A percentile compares a stretch with the other conserved stretches of the same genome.
phyloP scores from a whole-genome alignment of 1,140 invertebrate genomes.

The Pectinophora gossypiella region DNA sequence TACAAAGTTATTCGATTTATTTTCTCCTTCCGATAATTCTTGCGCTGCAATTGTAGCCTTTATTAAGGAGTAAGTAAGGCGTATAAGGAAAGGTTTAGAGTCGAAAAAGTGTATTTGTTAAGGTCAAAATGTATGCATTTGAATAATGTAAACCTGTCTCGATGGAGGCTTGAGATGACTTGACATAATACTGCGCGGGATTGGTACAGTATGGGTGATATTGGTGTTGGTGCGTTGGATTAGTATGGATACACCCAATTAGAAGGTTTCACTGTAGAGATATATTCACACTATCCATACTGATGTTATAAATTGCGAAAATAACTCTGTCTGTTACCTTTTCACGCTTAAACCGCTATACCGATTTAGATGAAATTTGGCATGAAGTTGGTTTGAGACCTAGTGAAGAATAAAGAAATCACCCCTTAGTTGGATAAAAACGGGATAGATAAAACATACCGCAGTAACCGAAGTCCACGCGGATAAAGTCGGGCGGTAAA shows the following conservation, averaged over 20 bases:
- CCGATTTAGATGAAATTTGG: no score
- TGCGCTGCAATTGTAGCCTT: neutral
- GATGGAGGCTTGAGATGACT: constrained; percentile 55
- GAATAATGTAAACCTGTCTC: constrained; percentile 67
- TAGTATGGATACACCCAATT: constrained; percentile 23
- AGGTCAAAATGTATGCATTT: constrained; percentile 46
- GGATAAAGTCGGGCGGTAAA: no score
- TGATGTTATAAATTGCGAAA: no score
- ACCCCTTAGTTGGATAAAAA: no score
- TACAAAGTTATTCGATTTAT: constrained; percentile 7
- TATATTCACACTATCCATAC: no score
- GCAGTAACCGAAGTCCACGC: no score
- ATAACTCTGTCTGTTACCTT: no score
- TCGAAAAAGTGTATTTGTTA: neutral
- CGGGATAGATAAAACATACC: no score
- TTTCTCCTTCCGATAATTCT: neutral
- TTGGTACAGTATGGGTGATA: constrained; percentile 32
- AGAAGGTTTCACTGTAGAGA: no score
- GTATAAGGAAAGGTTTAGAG: neutral
- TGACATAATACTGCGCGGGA: constrained; percentile 54
- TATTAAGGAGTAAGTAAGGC: neutral
- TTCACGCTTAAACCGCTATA: no score
- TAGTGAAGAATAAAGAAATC: no score
- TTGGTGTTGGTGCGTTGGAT: constrained; percentile 21
- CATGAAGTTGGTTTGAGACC: no score